phyloP scores from a whole-genome alignment of 1,140 invertebrate species.

The Drosophila ficusphila region DNA sequence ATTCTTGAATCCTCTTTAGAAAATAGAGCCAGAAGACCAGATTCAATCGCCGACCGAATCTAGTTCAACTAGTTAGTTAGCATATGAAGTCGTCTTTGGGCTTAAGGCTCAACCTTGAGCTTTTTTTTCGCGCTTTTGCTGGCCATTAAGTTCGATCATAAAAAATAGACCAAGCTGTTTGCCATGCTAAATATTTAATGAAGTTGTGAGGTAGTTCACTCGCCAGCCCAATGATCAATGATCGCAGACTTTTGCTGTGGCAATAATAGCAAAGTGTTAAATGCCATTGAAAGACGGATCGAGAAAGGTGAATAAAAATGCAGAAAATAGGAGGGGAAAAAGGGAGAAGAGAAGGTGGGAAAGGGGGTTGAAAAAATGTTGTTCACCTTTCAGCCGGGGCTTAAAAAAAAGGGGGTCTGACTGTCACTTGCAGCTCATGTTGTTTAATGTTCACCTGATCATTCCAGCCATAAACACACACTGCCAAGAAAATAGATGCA shows the following conservation, averaged over 20 bases:
- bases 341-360: constrained; percentile 1
- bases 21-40: constrained; percentile 9
- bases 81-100: constrained; percentile 58
- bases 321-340: constrained; percentile 6
- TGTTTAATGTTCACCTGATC: constrained; percentile 64
- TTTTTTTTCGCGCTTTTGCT: constrained; percentile 8
- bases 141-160: constrained; percentile 52
- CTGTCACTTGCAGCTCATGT: constrained; percentile 57
- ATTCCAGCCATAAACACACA: not conserved
- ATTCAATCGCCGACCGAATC: constrained; percentile 34
- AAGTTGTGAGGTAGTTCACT: constrained; percentile 38
- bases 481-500: not conserved
- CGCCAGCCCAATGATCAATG: constrained; percentile 40
- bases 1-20: constrained; percentile 26
- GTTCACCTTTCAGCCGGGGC: constrained; percentile 67
- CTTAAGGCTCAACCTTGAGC: constrained; percentile 55
- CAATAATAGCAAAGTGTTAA: constrained; percentile 79
- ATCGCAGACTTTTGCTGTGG: constrained; percentile 28
- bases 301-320: constrained; percentile 32
- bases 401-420: constrained; percentile 22
- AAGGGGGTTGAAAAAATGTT: constrained; percentile 63
- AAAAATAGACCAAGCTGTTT: constrained; percentile 60
- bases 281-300: constrained; percentile 37
- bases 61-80: constrained; percentile 79
- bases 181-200: constrained; percentile 67